Conservation (phyloP, 2,888 invertebrate genomes). For the Dynastes hyllus region DNA sequence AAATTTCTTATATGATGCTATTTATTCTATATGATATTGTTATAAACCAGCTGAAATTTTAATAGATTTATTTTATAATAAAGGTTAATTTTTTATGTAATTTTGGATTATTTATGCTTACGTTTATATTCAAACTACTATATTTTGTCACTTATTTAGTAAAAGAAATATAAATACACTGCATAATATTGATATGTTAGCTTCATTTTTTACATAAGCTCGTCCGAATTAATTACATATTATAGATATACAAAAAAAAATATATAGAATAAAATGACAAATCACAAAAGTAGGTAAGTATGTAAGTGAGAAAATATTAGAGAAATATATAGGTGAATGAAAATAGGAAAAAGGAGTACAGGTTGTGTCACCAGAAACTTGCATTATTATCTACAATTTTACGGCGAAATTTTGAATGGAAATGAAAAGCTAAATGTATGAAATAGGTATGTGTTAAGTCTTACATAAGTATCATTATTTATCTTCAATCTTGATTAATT, state of each 20-base stretch:
- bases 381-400: not conserved
- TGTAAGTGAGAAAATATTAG: not conserved
- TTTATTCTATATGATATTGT: no score
- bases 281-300: not conserved
- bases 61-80: no score
- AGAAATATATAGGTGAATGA: not conserved
- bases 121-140: no score
- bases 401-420: no score
- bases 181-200: not conserved
- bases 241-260: not conserved
- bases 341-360: not conserved
- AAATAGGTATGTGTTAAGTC: not conserved
- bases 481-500: no score
- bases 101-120: no score
- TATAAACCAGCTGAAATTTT: no score
- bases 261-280: not conserved
- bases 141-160: no score
- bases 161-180: not conserved
- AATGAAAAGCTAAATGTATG: no score
- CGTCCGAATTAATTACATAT: constrained; percentile 18
- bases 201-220: not conserved
- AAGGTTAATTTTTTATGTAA: no score
- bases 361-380: not conserved
- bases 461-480: not conserved
- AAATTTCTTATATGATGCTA: no score